Base-by-base conservation (phyloP, 2,113 vertebrate genomes). In the Hepsetus odoe region DNA sequence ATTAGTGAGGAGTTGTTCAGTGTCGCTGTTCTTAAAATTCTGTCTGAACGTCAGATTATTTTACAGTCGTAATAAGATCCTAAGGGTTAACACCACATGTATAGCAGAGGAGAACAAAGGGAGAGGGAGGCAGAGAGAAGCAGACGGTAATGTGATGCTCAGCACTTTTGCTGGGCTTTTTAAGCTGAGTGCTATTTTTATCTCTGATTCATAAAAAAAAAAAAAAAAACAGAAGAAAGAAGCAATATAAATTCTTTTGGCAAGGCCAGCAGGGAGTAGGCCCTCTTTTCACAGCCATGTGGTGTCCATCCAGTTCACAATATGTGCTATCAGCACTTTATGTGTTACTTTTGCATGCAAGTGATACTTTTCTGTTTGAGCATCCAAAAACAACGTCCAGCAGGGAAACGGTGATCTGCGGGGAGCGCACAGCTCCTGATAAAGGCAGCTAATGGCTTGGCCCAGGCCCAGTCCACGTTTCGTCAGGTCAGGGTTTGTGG, bases 121-220 rank as follows among this genome's bases (percentile, higher is more conserved):
- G 86, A 86, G 85, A 88, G 85, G 53, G 74, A 42, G 84, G 87
- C 85, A 89, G 79, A 84, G 69, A 44, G 79, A 85, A 89, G 80
- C 85, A 92, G 90, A 89, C 92, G 89, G 91, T 93, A 94, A 9
- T 53, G 20, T 51, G 38, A 92, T 92, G 81, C 90, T 94, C 92
- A 93, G 83, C 86, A 91, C 89, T 87, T 93, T 94, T 90, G 89
- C 86, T 92, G 86, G n/a, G 51, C 61, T 84, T 86, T 90, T 83
- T 86, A 46, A 67, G 90, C 84, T 80, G 82, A 87, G 86, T 84
- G 78, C 65, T 92, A 92, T 95, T 92, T 94, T 96, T 94, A 93
- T 92, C 86, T 84, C 83, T 77, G 42, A 62, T 64, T 62, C 20
- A n/a, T 7, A 32, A 30, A 2, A 74, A 40, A 32, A 53, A 55